Evolutionary conservation across 2,888 invertebrate genomes (phyloP).

Genomic region (Nemoura dubitans): DNA sequence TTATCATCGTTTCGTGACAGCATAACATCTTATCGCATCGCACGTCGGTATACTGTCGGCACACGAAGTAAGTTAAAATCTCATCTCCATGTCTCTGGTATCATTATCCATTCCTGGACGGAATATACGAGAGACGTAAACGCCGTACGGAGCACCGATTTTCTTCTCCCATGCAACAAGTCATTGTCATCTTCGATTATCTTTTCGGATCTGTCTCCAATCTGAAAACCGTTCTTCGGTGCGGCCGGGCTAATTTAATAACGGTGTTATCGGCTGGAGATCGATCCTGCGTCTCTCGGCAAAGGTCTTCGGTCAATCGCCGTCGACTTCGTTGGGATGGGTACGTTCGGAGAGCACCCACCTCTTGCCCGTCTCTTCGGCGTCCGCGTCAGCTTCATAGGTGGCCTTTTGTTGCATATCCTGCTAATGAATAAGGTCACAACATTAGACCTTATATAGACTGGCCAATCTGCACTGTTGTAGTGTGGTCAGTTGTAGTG

Average conservation of each 20-base stretch:
- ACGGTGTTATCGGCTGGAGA: background rate
- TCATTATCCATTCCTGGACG: background rate
- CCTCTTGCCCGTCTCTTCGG: background rate
- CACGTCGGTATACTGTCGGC: background rate
- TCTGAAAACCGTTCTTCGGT: background rate
- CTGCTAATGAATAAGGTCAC: conserved; percentile 24
- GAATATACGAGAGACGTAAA: background rate
- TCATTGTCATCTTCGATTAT: background rate
- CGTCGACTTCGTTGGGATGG: background rate
- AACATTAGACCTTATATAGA: conserved; percentile 23
- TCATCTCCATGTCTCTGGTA: background rate
- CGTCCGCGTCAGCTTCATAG: background rate
- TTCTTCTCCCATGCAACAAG: background rate
- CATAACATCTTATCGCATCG: background rate
- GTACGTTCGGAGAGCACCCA: background rate
- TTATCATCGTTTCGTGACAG: conserved; percentile 1
- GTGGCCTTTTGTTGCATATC: conserved; percentile 16
- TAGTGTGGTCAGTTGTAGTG: background rate
- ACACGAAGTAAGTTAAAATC: background rate
- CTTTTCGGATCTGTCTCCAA: conserved; percentile 12
- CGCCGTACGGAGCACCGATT: background rate
- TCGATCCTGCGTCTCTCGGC: background rate
- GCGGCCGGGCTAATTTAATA: background rate
- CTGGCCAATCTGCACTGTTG: background rate
- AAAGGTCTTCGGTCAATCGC: background rate